Conservation (phyloP, 2,888 invertebrate species). For the Thyatira batis region DNA sequence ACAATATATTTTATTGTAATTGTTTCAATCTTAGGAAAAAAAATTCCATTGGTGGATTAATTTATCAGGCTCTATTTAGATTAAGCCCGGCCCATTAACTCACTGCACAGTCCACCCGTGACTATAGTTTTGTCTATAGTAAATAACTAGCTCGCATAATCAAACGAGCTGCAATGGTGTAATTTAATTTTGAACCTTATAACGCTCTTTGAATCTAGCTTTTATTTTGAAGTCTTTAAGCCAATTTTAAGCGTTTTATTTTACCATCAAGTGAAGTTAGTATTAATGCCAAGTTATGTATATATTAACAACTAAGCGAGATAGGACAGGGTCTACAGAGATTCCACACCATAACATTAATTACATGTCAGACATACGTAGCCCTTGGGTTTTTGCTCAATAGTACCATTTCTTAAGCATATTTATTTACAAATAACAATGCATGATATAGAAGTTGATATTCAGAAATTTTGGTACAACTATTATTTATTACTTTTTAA, state of each 20-base stretch:
- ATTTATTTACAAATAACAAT: not conserved
- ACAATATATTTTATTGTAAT: too few relatives aligned
- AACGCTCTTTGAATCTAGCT: too few relatives aligned
- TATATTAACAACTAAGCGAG: conserved; percentile 16
- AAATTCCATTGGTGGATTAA: too few relatives aligned
- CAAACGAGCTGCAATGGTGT: too few relatives aligned
- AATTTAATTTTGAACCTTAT: too few relatives aligned
- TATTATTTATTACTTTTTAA: not conserved
- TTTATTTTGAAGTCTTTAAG: too few relatives aligned
- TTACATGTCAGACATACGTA: conserved; percentile 14
- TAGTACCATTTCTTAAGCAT: not conserved
- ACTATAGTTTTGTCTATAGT: too few relatives aligned
- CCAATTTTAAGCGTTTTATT: not conserved
- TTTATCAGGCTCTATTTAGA: too few relatives aligned
- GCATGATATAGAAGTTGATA: not conserved
- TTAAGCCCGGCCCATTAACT: too few relatives aligned
- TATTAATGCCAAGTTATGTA: not conserved
- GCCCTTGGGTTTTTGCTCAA: not conserved
- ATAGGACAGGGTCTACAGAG: conserved; percentile 21
- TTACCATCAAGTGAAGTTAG: not conserved
- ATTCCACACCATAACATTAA: conserved; percentile 43
- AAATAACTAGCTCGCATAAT: too few relatives aligned
- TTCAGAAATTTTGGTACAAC: not conserved
- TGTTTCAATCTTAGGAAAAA: too few relatives aligned
- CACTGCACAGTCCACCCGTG: too few relatives aligned